Base-by-base conservation (phyloP, 2,113 vertebrate genomes). In the Heterotis niloticus region DNA sequence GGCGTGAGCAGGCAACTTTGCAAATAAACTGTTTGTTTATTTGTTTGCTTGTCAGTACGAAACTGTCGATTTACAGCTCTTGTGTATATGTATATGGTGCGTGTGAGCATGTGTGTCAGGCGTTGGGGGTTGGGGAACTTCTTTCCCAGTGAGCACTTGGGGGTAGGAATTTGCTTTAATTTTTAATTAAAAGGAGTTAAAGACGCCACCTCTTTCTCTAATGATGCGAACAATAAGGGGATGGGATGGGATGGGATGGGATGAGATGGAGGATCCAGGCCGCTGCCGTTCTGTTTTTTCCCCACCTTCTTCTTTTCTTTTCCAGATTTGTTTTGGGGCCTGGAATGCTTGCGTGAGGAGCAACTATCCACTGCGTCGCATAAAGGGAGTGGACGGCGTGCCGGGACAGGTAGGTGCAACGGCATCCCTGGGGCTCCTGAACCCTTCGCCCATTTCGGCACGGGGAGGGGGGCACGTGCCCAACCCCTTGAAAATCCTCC, bases 291-390 rank as follows among this genome's bases (percentile, higher is more conserved):
- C 18, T 57, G 34, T 64, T 5, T n/a, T 14, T 23, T 23, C 7
- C 11, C 10, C 28, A 2, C 34, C 34, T 62, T 24, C 11, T 64
- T 64, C 29, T 62, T 59, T 67, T 70, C 10, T 89, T 90, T 90
- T 89, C 86, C 85, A 88, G 87, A 91, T 90, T 93, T 91, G 86
- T 90, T 89, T 89, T 85, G 87, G 5, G 0, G 87, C 87, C 86
- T 88, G 85, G 88, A 93, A 90, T 85, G 86, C 83, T 90, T 91
- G 87, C 83, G 0, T 91, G 91, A 91, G 86, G 84, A 93, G 76
- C 86, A 60, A 85, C 89, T 90, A 86, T 89, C 88, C 86, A 85
- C 78, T 85, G 78, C 88, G 87, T 79, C 83, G 83, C 90, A 89
- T 87, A 90, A 90, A 90, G 85, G 83, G 85, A 86, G 62, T 85